A percentile compares a stretch with the other conserved stretches of the same genome.
Conservation (phyloP, 2,113 vertebrate genomes). For the Thermophis baileyi region DNA sequence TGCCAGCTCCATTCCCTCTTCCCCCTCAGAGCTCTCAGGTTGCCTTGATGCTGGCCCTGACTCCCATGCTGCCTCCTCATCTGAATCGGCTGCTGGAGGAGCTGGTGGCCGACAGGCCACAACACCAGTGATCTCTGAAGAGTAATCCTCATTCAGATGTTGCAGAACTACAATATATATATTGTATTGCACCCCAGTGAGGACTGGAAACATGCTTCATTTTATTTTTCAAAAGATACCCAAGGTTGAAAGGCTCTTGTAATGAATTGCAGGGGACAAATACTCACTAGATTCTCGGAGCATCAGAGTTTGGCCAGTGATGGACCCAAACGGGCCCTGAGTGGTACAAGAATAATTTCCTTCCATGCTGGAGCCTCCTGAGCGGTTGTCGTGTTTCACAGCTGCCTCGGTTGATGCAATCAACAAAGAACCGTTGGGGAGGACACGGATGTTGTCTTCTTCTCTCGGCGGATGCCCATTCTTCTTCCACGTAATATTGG, state of each 20-base stretch:
- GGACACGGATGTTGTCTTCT: conserved; percentile 66
- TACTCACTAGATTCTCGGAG: conserved; percentile 87
- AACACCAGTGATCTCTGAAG: too few species aligned
- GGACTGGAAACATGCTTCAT: background rate
- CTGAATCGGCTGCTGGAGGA: too few species aligned
- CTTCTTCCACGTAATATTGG: conserved; percentile 85
- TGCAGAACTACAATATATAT: too few species aligned
- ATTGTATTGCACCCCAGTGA: background rate
- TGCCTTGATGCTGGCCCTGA: too few species aligned
- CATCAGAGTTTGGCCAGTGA: conserved; percentile 83
- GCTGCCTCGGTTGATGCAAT: conserved; percentile 60
- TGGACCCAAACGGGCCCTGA: conserved; percentile 76
- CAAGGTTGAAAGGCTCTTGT: background rate
- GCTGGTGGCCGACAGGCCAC: too few species aligned
- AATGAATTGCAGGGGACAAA: background rate
- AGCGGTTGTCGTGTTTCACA: conserved; percentile 52
- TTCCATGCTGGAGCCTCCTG: conserved; percentile 56
- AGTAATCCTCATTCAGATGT: too few species aligned
- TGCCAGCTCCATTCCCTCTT: too few species aligned
- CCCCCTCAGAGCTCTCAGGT: too few species aligned
- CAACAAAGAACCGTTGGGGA: conserved; percentile 84
- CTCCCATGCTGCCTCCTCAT: too few species aligned
- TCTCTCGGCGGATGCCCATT: conserved; percentile 74
- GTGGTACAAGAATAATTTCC: conserved; percentile 87
- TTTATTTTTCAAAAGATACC: background rate